Percentiles rank a stretch among this genome's conserved stretches.
Evolutionary conservation across 2,797 vertebrate species (phyloP).

Genomic region (Pteropus rufus): DNA sequence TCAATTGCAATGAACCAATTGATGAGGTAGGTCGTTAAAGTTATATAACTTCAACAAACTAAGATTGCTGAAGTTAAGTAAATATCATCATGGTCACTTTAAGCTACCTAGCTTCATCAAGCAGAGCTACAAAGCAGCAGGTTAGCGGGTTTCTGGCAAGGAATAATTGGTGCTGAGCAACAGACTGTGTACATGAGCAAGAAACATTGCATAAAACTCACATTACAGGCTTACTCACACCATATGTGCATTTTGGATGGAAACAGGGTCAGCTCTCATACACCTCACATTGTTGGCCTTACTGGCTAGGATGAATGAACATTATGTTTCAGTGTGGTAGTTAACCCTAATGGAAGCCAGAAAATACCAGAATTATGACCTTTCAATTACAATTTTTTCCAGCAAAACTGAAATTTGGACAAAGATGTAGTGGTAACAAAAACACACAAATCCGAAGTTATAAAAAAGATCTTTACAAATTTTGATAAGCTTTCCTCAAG

Average conservation of each 20-base stretch:
- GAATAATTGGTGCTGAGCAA: constrained; percentile 62
- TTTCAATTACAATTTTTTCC: constrained; percentile 20
- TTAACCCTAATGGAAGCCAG: constrained; percentile 27
- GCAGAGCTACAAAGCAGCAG: constrained; percentile 56
- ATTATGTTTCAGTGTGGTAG: constrained; percentile 39
- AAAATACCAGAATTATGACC: constrained; percentile 21
- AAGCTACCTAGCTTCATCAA: constrained; percentile 28
- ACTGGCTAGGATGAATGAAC: constrained; percentile 34
- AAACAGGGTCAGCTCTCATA: constrained; percentile 30
- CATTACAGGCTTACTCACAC: constrained; percentile 40
- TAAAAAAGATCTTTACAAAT: neutral
- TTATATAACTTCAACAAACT: constrained; percentile 34
- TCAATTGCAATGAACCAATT: constrained; percentile 33
- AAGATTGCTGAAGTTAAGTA: neutral
- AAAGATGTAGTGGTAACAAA: neutral
- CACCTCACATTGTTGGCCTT: neutral
- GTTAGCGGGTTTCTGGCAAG: constrained; percentile 50
- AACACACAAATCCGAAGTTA: neutral
- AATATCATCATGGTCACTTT: constrained; percentile 42
- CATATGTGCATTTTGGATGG: constrained; percentile 60
- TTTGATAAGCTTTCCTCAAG: neutral
- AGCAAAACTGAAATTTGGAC: constrained; percentile 44
- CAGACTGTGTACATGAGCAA: constrained; percentile 50
- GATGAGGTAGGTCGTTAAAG: neutral
- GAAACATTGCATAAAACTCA: constrained; percentile 53